phyloP scores from a whole-genome alignment of 2,797 vertebrate species.

The Diplodus puntazzo region DNA sequence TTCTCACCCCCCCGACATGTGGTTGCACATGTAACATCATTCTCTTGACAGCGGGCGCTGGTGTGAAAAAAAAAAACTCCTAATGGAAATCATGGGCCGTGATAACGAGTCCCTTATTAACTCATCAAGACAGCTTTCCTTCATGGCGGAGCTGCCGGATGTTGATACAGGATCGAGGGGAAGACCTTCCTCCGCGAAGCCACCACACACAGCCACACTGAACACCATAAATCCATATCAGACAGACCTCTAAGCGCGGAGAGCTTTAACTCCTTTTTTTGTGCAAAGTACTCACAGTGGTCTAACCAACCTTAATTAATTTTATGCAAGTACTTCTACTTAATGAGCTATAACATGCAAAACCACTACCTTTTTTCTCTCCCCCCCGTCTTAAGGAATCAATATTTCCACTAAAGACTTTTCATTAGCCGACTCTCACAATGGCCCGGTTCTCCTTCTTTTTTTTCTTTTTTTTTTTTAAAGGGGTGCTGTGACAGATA shows the following conservation, averaged over 20 bases:
- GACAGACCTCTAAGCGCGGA: constrained; percentile 31
- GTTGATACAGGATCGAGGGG: constrained; percentile 12
- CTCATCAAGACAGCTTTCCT: constrained; percentile 12
- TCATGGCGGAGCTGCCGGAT: constrained; percentile 16
- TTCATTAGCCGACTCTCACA: constrained; percentile 50
- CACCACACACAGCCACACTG: constrained; percentile 18
- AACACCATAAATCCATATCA: constrained; percentile 36
- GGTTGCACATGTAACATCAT: neutral
- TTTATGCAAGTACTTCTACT: constrained; percentile 59
- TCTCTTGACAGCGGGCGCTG: neutral
- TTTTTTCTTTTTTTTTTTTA: too few relatives aligned
- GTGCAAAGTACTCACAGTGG: constrained; percentile 44
- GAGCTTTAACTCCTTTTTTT: constrained; percentile 22
- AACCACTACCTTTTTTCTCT: constrained; percentile 30
- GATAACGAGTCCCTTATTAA: constrained; percentile 35
- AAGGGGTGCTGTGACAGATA: constrained; percentile 27
- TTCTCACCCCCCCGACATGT: neutral
- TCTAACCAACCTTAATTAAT: constrained; percentile 69
- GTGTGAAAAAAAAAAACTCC: constrained; percentile 5
- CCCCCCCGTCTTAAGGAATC: constrained; percentile 51
- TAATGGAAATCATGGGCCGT: constrained; percentile 33
- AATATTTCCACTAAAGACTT: constrained; percentile 68
- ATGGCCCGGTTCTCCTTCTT: constrained; percentile 26
- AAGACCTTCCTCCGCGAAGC: constrained; percentile 27
- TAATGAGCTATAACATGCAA: constrained; percentile 71